Evolutionary conservation across 1,140 invertebrate genomes (phyloP).

Genomic region (Drosophila insularis): DNA sequence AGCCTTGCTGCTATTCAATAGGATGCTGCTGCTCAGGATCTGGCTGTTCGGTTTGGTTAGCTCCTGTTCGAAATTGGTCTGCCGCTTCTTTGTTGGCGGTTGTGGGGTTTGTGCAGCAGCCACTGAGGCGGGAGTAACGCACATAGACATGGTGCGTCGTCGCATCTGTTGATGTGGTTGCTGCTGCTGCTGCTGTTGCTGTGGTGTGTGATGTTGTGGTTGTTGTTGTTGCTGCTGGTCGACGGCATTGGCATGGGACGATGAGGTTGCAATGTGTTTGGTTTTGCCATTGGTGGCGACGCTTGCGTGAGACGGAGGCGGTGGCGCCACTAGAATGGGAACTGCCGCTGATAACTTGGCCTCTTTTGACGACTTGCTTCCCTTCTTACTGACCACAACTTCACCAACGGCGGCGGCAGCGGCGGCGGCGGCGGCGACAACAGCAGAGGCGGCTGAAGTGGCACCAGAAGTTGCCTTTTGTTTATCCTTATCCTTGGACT

Average conservation of each 20-base stretch:
- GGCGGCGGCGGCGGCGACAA: neutral
- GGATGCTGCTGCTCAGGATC: slow-evolving; percentile 68
- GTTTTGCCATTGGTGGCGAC: slow-evolving; percentile 51
- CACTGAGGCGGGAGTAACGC: slow-evolving; percentile 34
- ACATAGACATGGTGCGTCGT: slow-evolving; percentile 68
- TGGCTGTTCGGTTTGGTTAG: slow-evolving; percentile 71
- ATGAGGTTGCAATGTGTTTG: slow-evolving; percentile 30
- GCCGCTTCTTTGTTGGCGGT: slow-evolving; percentile 56
- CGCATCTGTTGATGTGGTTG: slow-evolving; percentile 48
- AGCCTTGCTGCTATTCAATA: slow-evolving; percentile 64
- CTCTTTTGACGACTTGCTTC: slow-evolving; percentile 22
- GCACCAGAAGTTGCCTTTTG: slow-evolving; percentile 27
- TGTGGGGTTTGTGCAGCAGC: neutral
- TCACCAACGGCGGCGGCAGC: slow-evolving; percentile 11
- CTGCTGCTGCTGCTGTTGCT: slow-evolving; percentile 35
- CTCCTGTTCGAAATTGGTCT: slow-evolving; percentile 78
- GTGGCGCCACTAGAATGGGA: neutral
- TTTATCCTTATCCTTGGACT: slow-evolving; percentile 63
- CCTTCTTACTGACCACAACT: slow-evolving; percentile 44
- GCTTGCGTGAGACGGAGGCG: neutral
- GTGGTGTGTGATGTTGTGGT: neutral
- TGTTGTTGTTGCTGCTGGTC: slow-evolving; percentile 9
- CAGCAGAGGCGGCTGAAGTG: neutral
- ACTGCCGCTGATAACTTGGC: slow-evolving; percentile 13
- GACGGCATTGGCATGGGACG: slow-evolving; percentile 2